Conservation (phyloP, 2,797 vertebrate species). For the Leucoraja ocellata region DNA sequence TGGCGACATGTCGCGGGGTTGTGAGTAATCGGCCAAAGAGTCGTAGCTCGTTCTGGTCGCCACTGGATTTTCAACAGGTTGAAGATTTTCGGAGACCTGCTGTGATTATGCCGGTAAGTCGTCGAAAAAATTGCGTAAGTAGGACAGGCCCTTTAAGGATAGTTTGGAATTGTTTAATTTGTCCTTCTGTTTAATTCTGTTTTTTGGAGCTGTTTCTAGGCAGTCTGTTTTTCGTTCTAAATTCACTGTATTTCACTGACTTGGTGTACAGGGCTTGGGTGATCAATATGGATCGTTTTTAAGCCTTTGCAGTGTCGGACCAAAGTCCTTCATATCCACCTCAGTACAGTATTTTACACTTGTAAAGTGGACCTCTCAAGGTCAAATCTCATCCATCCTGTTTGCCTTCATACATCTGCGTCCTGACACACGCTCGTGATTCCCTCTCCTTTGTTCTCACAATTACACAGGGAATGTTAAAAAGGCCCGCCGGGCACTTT, state of each 20-base stretch:
- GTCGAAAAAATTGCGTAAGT: too few species aligned
- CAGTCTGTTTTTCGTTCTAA: background rate
- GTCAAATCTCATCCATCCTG: background rate
- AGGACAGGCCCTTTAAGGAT: background rate
- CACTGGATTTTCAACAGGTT: too few species aligned
- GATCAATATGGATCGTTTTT: background rate
- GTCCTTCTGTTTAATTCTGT: too few species aligned
- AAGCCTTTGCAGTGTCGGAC: background rate
- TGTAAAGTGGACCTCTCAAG: background rate
- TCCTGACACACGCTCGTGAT: background rate
- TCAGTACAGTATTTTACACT: background rate
- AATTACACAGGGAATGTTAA: background rate
- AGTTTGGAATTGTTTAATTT: background rate
- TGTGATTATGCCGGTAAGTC: too few species aligned
- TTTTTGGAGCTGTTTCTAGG: background rate
- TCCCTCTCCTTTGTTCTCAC: background rate
- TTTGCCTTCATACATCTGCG: background rate
- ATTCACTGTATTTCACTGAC: background rate
- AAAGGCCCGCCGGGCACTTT: background rate
- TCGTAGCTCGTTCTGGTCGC: too few species aligned
- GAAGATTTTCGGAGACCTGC: too few species aligned
- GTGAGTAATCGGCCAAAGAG: too few species aligned
- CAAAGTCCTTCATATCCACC: background rate
- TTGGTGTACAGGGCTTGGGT: background rate
- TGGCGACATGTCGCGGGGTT: too few species aligned